A percentile compares a stretch with the other conserved stretches of the same genome.
Evolutionary conservation across 2,113 vertebrate species (phyloP).

Genomic region (Sula dactylatra): DNA sequence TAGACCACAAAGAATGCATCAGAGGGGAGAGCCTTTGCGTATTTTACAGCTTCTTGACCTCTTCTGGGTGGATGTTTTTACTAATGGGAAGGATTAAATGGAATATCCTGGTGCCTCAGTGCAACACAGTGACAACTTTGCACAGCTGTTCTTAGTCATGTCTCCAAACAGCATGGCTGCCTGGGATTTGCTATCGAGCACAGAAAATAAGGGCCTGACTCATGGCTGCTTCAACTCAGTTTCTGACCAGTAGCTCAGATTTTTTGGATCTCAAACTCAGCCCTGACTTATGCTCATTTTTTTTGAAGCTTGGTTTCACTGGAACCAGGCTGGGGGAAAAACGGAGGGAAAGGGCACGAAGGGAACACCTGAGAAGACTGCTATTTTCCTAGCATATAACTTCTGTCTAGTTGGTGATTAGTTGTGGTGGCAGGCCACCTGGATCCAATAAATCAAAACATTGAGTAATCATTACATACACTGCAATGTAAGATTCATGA

Average conservation of each 20-base stretch:
- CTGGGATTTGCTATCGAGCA: not conserved
- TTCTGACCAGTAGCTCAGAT: not conserved
- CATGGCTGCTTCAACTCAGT: not conserved
- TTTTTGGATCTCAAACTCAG: not conserved
- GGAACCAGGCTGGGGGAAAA: not conserved
- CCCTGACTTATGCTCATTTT: not conserved
- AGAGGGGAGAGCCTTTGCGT: not conserved
- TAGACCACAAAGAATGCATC: not conserved
- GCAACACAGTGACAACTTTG: not conserved
- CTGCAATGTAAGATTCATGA: not conserved
- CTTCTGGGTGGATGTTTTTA: not conserved
- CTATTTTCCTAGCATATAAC: not conserved
- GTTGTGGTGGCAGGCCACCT: not conserved
- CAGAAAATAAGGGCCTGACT: not conserved
- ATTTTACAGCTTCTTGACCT: slow-evolving; percentile 43
- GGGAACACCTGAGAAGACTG: not conserved
- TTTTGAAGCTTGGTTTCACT: not conserved
- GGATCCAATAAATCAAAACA: not conserved
- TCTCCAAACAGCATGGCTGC: not conserved
- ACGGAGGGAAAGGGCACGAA: not conserved
- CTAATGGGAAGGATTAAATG: slow-evolving; percentile 10
- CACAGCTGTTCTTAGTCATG: not conserved
- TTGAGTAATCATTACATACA: not conserved
- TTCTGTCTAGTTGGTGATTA: not conserved
- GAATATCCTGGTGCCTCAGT: not conserved